These are phyloP conservation scores for Papilio polyxenes DNA, from an alignment of 1,140 invertebrate genomes.

Conservation along the genomic window DNA sequence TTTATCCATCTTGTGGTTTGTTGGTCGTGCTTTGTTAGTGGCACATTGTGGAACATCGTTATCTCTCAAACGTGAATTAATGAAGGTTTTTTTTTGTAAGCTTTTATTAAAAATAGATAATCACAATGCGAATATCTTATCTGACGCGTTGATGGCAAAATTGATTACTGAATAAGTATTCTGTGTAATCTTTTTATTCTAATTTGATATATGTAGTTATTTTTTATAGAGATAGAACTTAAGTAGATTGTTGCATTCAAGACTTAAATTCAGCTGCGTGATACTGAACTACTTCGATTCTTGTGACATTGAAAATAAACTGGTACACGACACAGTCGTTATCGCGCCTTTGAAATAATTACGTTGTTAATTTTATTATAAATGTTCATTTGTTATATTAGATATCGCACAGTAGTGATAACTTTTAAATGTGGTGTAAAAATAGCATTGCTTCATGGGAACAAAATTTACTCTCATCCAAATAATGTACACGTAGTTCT, in stretches of 20 bases:
- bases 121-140: slow-evolving; percentile 4
- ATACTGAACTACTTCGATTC: slow-evolving; percentile 16
- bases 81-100: slow-evolving; percentile 31
- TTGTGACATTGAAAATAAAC: slow-evolving; percentile 11
- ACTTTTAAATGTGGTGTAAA: neutral
- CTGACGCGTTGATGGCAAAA: neutral
- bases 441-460: neutral
- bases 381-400: slow-evolving; percentile 20
- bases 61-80: slow-evolving; percentile 21
- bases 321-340: neutral
- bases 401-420: slow-evolving; percentile 15
- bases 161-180: neutral
- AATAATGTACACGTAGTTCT: neutral
- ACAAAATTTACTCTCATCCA: neutral
- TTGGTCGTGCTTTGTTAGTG: neutral
- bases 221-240: neutral
- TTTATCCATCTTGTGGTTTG: neutral
- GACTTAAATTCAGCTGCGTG: neutral
- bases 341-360: slow-evolving; percentile 20
- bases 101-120: slow-evolving; percentile 32
- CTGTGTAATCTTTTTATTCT: neutral
- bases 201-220: neutral
- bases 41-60: neutral
- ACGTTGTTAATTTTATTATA: slow-evolving; percentile 18
- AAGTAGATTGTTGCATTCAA: neutral